phyloP scores from a whole-genome alignment of 2,888 invertebrate species.

The Lapara coniferarum region DNA sequence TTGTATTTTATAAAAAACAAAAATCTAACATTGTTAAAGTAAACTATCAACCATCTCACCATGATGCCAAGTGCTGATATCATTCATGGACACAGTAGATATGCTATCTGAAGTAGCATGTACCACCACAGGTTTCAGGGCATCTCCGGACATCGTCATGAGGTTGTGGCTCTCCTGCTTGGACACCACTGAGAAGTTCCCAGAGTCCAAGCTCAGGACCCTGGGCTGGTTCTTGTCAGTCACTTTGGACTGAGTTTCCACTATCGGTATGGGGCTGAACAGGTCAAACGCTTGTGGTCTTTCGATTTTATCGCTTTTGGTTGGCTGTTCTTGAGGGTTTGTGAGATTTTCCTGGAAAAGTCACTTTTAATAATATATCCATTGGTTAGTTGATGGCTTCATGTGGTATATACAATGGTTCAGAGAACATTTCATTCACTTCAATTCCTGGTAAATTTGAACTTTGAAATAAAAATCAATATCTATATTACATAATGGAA shows the following conservation, averaged over 20 bases:
- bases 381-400: neutral
- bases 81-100: slow-evolving; percentile 82
- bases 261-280: slow-evolving; percentile 80
- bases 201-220: slow-evolving; percentile 70
- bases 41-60: slow-evolving; percentile 53
- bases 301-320: slow-evolving; percentile 53
- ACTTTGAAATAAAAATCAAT: too few relatives aligned
- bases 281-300: slow-evolving; percentile 75
- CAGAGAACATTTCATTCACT: too few relatives aligned
- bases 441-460: too few relatives aligned
- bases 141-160: slow-evolving; percentile 68
- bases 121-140: slow-evolving; percentile 62
- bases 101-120: slow-evolving; percentile 73
- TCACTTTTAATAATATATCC: neutral
- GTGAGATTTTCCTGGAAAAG: slow-evolving; percentile 68
- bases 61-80: slow-evolving; percentile 88
- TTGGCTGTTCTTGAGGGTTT: slow-evolving; percentile 39
- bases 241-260: slow-evolving; percentile 70
- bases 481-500: too few relatives aligned
- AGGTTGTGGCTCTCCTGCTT: slow-evolving; percentile 65
- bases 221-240: slow-evolving; percentile 66
- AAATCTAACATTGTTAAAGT: too few relatives aligned
- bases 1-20: too few relatives aligned
- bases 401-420: too few relatives aligned
- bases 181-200: slow-evolving; percentile 72